These are phyloP conservation scores for Pemphigus obesinymphae DNA, from an alignment of 1,140 invertebrate species.

Conservation along the genomic window DNA sequence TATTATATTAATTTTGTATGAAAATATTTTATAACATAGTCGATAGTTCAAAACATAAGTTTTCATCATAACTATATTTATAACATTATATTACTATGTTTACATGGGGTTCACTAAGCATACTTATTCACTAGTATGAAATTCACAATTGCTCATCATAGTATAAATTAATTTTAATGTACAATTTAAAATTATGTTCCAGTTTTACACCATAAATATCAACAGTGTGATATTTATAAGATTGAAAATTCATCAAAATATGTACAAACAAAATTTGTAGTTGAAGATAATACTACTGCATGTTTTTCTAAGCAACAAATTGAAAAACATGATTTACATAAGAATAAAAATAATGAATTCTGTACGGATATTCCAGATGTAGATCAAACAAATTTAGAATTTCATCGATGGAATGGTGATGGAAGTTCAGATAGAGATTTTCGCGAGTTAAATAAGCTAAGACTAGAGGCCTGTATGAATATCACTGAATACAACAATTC, in stretches of 20 bases:
- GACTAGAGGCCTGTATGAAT: neutral
- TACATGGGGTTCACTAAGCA: too few relatives aligned
- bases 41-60: too few relatives aligned
- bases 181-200: neutral
- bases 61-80: too few relatives aligned
- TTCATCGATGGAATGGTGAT: neutral
- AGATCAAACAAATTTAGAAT: neutral
- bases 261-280: neutral
- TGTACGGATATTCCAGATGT: neutral
- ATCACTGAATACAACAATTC: neutral
- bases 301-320: neutral
- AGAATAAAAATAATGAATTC: neutral
- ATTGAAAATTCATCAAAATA: neutral
- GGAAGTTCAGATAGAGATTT: neutral
- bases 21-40: too few relatives aligned
- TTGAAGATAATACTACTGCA: neutral
- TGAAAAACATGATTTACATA: neutral
- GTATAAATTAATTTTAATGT: too few relatives aligned
- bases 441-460: slow-evolving; percentile 8
- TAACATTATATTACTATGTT: too few relatives aligned
- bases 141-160: too few relatives aligned
- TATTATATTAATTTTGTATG: too few relatives aligned
- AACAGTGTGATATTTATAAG: neutral
- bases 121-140: too few relatives aligned
- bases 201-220: neutral